Conservation (phyloP, 2,113 vertebrate genomes). For the Silurus glanis region DNA sequence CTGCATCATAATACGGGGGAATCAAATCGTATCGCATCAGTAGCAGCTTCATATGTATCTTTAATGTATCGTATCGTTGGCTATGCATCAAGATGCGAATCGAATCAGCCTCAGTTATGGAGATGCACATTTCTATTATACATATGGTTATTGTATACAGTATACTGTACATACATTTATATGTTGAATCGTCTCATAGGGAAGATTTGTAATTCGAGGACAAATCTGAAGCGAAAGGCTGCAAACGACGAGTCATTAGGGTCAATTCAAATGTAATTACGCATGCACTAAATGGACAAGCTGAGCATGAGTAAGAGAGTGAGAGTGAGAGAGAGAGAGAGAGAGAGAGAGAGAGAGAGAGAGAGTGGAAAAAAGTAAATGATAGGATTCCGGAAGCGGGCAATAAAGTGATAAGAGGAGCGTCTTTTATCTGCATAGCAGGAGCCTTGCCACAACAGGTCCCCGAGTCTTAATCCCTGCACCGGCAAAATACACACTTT, state of each 20-base stretch:
- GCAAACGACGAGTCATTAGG: neutral
- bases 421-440: conserved; percentile 1
- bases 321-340: neutral
- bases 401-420: neutral
- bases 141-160: neutral
- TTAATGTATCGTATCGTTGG: too few relatives aligned
- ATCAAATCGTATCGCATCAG: too few relatives aligned
- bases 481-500: neutral
- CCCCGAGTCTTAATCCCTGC: neutral
- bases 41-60: too few relatives aligned
- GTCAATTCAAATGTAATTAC: conserved; percentile 8
- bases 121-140: too few relatives aligned
- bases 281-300: neutral
- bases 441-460: neutral
- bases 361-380: neutral
- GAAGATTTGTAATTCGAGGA: neutral
- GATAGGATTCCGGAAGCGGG: neutral
- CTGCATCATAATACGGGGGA: too few relatives aligned
- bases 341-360: neutral
- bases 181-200: neutral
- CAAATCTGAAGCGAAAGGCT: neutral
- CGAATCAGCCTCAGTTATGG: too few relatives aligned
- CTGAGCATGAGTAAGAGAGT: neutral
- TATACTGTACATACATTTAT: neutral
- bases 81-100: too few relatives aligned